Base-by-base conservation (phyloP, 1,140 invertebrate genomes). In the Eufriesea mexicana region DNA sequence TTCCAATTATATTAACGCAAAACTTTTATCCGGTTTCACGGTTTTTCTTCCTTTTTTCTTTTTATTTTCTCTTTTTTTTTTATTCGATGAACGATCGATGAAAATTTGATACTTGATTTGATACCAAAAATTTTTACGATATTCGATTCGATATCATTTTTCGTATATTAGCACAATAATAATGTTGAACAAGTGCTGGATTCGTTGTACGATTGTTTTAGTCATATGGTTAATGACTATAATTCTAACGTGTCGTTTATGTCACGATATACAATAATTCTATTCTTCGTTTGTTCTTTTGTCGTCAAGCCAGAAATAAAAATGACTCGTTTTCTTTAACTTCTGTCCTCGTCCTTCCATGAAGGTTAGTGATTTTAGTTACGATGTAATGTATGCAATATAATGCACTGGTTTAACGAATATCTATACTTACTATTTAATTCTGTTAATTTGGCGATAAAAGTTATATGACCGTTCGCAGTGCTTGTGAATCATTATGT, bases 1-100 rank as follows among this genome's bases (percentile, higher is more conserved):
- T 89, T 89, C 84, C 87, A 88, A 70, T 83, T 82, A 80, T 42
- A 57, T 71, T 55, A 87, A 57, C 55, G 66, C 68, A 47, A 81
- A 75, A 84, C 14, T 49, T 49, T 55, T 59, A 64, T 62, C 20
- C 42, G 18, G 35, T 74, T 71, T 70, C n/a, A 42, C 12, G 9
- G 9, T 59, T 73, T 57, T 16, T 25, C 7, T 12, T 25, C 12
- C 57, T 25, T 2, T 61, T 2, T 35, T 75, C 23, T 49, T 12
- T 6, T 55, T 16, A 5, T 5, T 20, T n/a, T n/a, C 14, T 35
- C 16, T 76, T 18, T 59, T 28, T 79, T 64, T 20, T 5, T 20
- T 45, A 68, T 49, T 45, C 20, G 35, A 35, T n/a, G n/a, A 35
- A 35, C 35, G 4, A 35, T 4, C 7, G 25, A 28, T 9, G 23